Base-by-base conservation (phyloP, 1,140 invertebrate genomes). In the Diabrotica undecimpunctata region DNA sequence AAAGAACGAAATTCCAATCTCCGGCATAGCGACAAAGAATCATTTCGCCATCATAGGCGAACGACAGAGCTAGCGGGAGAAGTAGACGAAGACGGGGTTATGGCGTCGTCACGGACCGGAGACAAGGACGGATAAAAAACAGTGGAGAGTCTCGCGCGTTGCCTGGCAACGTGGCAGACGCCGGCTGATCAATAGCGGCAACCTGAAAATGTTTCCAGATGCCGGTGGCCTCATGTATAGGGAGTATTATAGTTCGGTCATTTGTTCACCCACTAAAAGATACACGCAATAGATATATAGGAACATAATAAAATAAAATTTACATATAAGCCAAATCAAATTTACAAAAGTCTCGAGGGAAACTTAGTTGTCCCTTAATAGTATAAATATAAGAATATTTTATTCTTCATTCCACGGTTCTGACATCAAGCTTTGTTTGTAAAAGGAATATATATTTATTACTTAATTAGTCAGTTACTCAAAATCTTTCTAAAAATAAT, bases 181-280 rank as follows among this genome's bases (percentile, higher is more conserved):
- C 62, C 62, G 62, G 54, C 62, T 64, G 62, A 64, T 64, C 62
- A 64, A 64, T 64, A 64, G 62, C 54, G 41, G 14, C 36, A 46
- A 10, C 41, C 41, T 10, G 41, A 46, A 46, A 46, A 46, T 46
- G 41, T 46, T 46, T 46, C 41, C 41, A 46, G 41, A 46, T 46
- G 41, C 41, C 41, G 41, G 41, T n/a, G 41, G 41, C 41, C n/a
- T 5, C 8, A n/a, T n/a, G n/a, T 46, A 46, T 46, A 46, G 41
- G 41, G 41, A 46, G 41, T 10, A 46, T 46, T 46, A 46, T 46
- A 46, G n/a, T n/a, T 46, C 41, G 41, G 3, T 5, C n/a, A 46
- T 46, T 46, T 46, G 8, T 46, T 46, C 25, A 2, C 25, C 25
- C 25, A 25, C 25, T 25, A 25, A 25, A 25, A 25, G 25, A 25